Conservation (phyloP, 2,888 invertebrate genomes). For the Cephonodes hylas region DNA sequence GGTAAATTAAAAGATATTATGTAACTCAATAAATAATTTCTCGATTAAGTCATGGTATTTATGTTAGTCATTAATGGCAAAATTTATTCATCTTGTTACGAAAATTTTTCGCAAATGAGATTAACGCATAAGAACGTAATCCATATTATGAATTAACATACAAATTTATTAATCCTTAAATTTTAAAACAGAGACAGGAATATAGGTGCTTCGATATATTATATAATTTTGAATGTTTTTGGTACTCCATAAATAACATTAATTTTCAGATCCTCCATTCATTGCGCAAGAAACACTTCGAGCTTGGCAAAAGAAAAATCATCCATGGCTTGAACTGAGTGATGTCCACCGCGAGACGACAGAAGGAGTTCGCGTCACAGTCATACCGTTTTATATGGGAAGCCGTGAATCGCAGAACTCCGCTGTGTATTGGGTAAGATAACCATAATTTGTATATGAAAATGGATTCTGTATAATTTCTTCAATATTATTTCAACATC, state of each 20-base stretch:
- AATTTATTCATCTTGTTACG: too few relatives aligned
- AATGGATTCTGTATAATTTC: background rate
- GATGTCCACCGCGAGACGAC: slow-evolving; percentile 99
- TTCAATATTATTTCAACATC: background rate
- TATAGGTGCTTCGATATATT: too few relatives aligned
- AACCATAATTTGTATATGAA: background rate
- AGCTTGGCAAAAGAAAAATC: slow-evolving; percentile 98
- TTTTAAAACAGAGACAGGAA: too few relatives aligned
- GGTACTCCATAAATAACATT: background rate
- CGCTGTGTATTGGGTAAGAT: slow-evolving; percentile 93
- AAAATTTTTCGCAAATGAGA: too few relatives aligned
- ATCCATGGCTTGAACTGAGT: slow-evolving; percentile 97
- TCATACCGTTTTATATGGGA: slow-evolving; percentile 99
- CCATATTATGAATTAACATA: too few relatives aligned
- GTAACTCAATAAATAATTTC: too few relatives aligned
- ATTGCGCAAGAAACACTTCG: slow-evolving; percentile 93
- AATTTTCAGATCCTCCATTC: slow-evolving; percentile 88
- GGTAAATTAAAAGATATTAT: slow-evolving; percentile 63
- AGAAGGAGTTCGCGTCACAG: slow-evolving; percentile 96
- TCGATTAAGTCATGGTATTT: too few relatives aligned
- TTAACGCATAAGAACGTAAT: too few relatives aligned
- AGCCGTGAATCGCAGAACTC: slow-evolving; percentile 94
- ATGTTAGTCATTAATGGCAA: too few relatives aligned
- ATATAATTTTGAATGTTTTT: too few relatives aligned
- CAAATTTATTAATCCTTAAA: too few relatives aligned